Evolutionary conservation across 2,797 vertebrate species (phyloP).

Genomic region (Sciurus vulgaris): DNA sequence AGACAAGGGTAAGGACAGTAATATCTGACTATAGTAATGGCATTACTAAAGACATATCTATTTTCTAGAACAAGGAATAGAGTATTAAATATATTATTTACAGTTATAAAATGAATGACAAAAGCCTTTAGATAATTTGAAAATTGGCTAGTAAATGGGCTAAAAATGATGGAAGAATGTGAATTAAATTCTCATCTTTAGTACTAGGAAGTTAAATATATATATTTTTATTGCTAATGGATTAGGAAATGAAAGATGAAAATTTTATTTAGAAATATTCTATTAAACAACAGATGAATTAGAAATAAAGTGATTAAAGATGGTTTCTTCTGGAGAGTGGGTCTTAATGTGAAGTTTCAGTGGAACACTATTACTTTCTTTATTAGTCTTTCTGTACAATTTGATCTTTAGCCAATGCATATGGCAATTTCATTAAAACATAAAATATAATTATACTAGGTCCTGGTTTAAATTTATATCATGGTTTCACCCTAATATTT

Average conservation of each 20-base stretch:
- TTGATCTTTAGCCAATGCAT: background rate
- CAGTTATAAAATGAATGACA: background rate
- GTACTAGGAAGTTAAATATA: background rate
- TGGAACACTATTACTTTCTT: background rate
- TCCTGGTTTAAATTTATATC: background rate
- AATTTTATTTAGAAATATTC: background rate
- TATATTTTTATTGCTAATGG: background rate
- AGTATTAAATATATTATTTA: slow-evolving; percentile 32
- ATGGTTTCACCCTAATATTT: background rate
- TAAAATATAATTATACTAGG: background rate
- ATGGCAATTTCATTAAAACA: background rate
- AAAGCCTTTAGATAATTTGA: background rate
- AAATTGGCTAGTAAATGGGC: background rate
- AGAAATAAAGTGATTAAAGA: background rate
- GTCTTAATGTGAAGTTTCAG: background rate
- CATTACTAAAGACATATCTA: background rate
- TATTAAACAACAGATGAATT: background rate
- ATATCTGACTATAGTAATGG: background rate
- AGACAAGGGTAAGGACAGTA: background rate
- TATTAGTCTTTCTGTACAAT: background rate
- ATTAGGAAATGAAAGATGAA: background rate
- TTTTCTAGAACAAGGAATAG: background rate
- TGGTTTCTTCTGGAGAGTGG: background rate
- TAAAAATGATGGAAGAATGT: background rate
- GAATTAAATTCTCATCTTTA: background rate